Conservation (phyloP, 2,113 vertebrate genomes). For the Hylia prasina region DNA sequence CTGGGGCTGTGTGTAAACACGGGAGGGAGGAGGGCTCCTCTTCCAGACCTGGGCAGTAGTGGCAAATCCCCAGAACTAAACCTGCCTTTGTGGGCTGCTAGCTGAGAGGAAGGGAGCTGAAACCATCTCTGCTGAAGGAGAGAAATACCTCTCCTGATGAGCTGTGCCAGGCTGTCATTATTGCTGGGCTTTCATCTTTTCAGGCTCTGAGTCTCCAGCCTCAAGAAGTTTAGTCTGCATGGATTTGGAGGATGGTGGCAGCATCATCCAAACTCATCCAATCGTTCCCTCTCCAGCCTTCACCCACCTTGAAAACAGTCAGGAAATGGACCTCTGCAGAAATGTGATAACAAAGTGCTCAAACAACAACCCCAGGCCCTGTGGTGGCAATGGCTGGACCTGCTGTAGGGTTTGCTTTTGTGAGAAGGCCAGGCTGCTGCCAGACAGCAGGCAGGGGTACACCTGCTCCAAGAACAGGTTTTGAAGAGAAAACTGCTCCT, state of each 20-base stretch:
- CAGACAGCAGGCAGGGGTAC: not conserved
- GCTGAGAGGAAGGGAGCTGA: not conserved
- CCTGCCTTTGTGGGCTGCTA: not conserved
- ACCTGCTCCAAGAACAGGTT: not conserved
- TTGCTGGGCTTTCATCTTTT: not conserved
- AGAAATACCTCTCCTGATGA: not conserved
- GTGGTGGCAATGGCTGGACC: not conserved
- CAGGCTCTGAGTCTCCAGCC: not conserved
- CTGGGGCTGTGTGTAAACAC: not conserved
- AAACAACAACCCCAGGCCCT: not conserved
- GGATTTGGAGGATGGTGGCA: not conserved
- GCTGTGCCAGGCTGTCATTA: accelerated
- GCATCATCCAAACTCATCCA: not conserved
- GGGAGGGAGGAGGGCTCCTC: not conserved
- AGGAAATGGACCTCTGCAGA: not conserved
- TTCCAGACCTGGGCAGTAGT: not conserved
- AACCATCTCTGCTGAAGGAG: not conserved
- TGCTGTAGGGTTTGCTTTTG: not conserved
- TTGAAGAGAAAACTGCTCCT: not conserved
- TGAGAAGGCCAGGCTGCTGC: not conserved
- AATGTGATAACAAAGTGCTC: not conserved
- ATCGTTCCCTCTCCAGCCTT: not conserved
- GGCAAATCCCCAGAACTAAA: not conserved
- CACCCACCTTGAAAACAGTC: not conserved
- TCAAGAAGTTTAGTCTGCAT: not conserved